Evolutionary conservation across 1,140 invertebrate species (phyloP).

Genomic region (Pararge aegeria): DNA sequence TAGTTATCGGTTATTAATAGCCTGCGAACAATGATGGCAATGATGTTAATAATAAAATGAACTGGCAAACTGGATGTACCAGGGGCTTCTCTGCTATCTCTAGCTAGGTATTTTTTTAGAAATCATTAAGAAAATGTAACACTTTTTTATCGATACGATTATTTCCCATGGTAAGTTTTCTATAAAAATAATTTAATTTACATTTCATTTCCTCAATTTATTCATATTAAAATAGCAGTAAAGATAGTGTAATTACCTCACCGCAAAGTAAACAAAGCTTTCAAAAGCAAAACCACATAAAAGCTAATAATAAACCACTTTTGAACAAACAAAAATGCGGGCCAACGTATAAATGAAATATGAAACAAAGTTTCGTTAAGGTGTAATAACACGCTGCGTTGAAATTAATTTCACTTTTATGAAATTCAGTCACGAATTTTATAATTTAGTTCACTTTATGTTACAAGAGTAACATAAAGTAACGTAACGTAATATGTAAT

Average conservation of each 20-base stretch:
- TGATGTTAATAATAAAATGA: too few relatives aligned
- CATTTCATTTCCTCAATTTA: neutral
- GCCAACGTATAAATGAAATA: constrained; percentile 17
- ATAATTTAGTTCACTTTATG: constrained; percentile 8
- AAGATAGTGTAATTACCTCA: constrained; percentile 21
- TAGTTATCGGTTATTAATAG: too few relatives aligned
- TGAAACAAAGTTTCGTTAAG: constrained; percentile 27
- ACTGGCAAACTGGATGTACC: too few relatives aligned
- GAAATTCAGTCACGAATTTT: constrained; percentile 28
- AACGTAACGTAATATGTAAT: too few relatives aligned
- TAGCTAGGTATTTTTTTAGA: too few relatives aligned
- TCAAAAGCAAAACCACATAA: constrained; percentile 14
- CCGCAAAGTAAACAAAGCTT: constrained; percentile 25
- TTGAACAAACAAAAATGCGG: constrained; percentile 18
- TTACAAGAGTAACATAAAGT: too few relatives aligned
- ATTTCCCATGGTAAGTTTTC: neutral
- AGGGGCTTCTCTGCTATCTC: too few relatives aligned
- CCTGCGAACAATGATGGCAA: too few relatives aligned
- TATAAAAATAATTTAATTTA: neutral
- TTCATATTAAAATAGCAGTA: constrained; percentile 14
- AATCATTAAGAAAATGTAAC: too few relatives aligned
- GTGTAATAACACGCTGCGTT: constrained; percentile 14
- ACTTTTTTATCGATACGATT: neutral
- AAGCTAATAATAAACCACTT: constrained; percentile 29
- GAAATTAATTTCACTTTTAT: constrained; percentile 33